phyloP scores from a whole-genome alignment of 2,888 invertebrate species.

The Phyllotreta striolata region DNA sequence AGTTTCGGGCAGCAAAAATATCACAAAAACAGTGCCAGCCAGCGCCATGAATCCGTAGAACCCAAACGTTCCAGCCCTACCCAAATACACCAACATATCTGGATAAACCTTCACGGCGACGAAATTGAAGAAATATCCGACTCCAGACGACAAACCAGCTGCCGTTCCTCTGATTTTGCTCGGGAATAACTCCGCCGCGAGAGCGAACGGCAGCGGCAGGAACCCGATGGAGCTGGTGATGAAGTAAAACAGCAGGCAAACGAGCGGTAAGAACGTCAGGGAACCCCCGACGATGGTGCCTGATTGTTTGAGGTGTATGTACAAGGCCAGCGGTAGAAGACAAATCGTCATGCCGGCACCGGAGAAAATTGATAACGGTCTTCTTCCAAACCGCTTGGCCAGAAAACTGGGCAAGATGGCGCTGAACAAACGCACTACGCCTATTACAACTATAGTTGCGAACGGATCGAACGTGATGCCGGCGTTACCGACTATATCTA shows the following conservation, averaged over 20 bases:
- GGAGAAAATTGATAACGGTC: slow-evolving; percentile 67
- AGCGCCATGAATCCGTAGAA: slow-evolving; percentile 63
- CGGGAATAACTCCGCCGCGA: slow-evolving; percentile 67
- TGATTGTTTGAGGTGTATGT: slow-evolving; percentile 55
- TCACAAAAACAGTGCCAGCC: slow-evolving; percentile 63
- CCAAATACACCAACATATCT: slow-evolving; percentile 58
- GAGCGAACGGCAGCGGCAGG: slow-evolving; percentile 66
- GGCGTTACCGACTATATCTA: slow-evolving; percentile 63
- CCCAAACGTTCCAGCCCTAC: slow-evolving; percentile 62
- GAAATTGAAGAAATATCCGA: slow-evolving; percentile 65
- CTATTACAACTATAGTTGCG: slow-evolving; percentile 64
- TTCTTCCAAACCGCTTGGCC: slow-evolving; percentile 66
- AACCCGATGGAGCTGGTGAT: slow-evolving; percentile 65
- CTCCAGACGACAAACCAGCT: slow-evolving; percentile 62
- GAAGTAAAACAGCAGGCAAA: slow-evolving; percentile 62
- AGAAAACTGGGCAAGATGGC: slow-evolving; percentile 61
- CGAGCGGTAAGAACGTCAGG: slow-evolving; percentile 59
- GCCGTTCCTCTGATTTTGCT: slow-evolving; percentile 64
- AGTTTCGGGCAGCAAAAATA: slow-evolving; percentile 64
- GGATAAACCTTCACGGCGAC: slow-evolving; percentile 64
- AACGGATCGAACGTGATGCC: slow-evolving; percentile 63
- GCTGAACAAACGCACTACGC: slow-evolving; percentile 61
- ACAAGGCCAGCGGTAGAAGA: slow-evolving; percentile 63
- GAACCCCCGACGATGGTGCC: slow-evolving; percentile 47
- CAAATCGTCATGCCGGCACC: slow-evolving; percentile 66